Base-by-base conservation (phyloP, 2,888 invertebrate genomes). In the Athetis lepigone region DNA sequence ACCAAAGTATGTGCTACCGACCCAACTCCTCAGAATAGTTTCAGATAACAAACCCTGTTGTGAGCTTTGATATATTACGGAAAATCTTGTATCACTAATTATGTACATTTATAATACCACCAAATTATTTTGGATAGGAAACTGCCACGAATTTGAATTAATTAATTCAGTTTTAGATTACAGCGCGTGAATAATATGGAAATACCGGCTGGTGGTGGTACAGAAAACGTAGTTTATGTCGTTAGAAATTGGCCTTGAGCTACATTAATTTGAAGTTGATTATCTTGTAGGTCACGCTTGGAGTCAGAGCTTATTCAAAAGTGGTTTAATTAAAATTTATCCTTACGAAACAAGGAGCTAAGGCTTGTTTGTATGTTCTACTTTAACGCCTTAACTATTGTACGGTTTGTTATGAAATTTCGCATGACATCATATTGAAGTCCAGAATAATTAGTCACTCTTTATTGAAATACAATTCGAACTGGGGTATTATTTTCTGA, bases 71-170 rank as follows among this genome's bases (percentile, higher is more conserved):
- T 80, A 79, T 80, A 80, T 77, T 72, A 70, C 45, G 29, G 49
- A 70, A 65, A 56, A 65, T 56, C 57, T 63, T 69, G 63, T 78
- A 69, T 27, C 55, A 50, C 56, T 76, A 82, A 85, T 84, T 86
- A 86, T 84, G 84, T 87, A 85, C 86, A 85, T 87, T 82, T 75
- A 80, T 85, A 86, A 87, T 85, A 79, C 75, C 71, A 57, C 55
- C 58, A 81, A 76, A 79, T 77, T 79, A 79, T 87, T 83, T 79
- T 73, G 72, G 61, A 68, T 70, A 67, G 72, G 78, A 81, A 80
- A 80, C 79, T 69, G 75, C 49, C 66, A 54, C 55, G 69, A 80
- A 85, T 81, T 77, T 77, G 72, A 73, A 79, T 79, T 70, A 80
- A 80, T 80, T 82, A 82, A 82, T 80, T 80, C 82, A 77, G 82